phyloP scores from a whole-genome alignment of 2,888 invertebrate species.

The Lasioglossum morio region DNA sequence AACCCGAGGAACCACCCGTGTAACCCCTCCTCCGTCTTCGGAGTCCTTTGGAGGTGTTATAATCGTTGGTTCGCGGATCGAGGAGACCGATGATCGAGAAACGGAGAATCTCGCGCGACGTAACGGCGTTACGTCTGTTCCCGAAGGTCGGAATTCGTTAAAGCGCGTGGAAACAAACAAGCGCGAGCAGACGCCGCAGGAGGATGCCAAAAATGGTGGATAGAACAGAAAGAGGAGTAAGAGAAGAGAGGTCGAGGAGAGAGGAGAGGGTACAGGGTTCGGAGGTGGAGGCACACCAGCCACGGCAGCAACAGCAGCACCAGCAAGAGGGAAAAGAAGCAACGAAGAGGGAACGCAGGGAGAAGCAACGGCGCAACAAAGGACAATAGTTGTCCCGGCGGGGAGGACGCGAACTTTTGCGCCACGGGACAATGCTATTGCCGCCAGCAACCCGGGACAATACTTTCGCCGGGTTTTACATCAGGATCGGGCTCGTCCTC shows the following conservation, averaged over 20 bases:
- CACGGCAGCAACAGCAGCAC: slow-evolving; percentile 33
- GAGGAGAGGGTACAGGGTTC: background rate
- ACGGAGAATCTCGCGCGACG: slow-evolving; percentile 42
- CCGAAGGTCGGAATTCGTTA: slow-evolving; percentile 69
- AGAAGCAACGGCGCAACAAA: slow-evolving; percentile 65
- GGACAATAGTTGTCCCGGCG: slow-evolving; percentile 65
- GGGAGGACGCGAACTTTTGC: slow-evolving; percentile 67
- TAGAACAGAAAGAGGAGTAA: background rate
- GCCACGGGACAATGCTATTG: slow-evolving; percentile 75
- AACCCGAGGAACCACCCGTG: background rate
- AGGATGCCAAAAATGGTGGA: slow-evolving; percentile 36
- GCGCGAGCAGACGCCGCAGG: slow-evolving; percentile 44
- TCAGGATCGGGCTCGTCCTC: slow-evolving; percentile 71
- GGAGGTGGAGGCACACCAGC: slow-evolving; percentile 9
- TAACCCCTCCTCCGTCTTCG: background rate
- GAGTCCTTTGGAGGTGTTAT: background rate
- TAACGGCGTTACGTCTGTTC: slow-evolving; percentile 61
- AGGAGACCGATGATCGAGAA: slow-evolving; percentile 39
- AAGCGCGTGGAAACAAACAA: slow-evolving; percentile 68
- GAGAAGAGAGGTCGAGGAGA: background rate
- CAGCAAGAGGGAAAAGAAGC: slow-evolving; percentile 36
- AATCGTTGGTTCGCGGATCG: background rate
- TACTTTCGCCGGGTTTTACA: slow-evolving; percentile 77
- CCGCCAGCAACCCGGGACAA: slow-evolving; percentile 66
- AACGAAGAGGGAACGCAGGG: slow-evolving; percentile 40